phyloP scores from a whole-genome alignment of 2,888 invertebrate genomes.

The Diploptera punctata region DNA sequence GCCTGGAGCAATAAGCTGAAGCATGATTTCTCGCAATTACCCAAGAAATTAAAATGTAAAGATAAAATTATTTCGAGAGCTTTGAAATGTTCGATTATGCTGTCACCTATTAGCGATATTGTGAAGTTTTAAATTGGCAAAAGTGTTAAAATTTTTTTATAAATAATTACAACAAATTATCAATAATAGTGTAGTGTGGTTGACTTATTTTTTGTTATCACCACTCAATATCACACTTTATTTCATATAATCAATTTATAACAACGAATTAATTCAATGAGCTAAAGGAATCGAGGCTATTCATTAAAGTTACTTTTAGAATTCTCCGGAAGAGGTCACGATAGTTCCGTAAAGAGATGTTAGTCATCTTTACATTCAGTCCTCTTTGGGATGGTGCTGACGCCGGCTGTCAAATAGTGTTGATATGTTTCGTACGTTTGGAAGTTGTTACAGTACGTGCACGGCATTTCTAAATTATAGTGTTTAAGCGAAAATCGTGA shows the following conservation, averaged over 20 bases:
- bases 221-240: no score
- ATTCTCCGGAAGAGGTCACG: not conserved
- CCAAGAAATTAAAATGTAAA: not conserved
- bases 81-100: not conserved
- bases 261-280: no score
- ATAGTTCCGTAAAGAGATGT: not conserved
- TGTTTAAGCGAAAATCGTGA: not conserved
- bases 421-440: slow-evolving; percentile 3
- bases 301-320: no score
- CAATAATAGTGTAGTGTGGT: no score
- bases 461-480: not conserved
- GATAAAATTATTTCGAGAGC: not conserved
- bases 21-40: not conserved
- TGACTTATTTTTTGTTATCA: no score
- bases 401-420: slow-evolving; percentile 14
- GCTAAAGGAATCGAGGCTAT: no score
- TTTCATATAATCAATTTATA: no score
- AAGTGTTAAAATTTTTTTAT: not conserved
- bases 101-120: not conserved
- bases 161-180: no score
- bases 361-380: not conserved
- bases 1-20: no score
- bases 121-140: no score
- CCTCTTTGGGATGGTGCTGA: slow-evolving; percentile 11
- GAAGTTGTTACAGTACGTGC: not conserved